Evolutionary conservation across 2,113 vertebrate genomes (phyloP), one percentile per base, ranked within the genome.

Genomic region (Pseudorasbora parva): DNA sequence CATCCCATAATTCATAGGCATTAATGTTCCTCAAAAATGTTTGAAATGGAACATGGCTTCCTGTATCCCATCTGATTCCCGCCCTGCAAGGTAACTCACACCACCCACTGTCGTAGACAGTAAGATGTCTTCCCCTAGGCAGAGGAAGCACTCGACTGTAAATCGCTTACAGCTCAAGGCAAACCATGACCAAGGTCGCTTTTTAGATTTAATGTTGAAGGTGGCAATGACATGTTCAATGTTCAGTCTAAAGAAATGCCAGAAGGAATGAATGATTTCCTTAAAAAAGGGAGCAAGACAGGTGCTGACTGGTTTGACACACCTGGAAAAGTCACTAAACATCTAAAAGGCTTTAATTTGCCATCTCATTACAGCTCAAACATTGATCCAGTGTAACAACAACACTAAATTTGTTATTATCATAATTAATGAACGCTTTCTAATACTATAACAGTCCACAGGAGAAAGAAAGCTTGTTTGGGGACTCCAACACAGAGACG

Each of bases 1-100:
- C 41, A 73, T 68, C 27, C 43, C 45, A 71, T 23, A 78, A 78
- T 64, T 82, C 54, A 72, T 12, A 78, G 62, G 51, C 56, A 60
- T 30, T 64, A 37, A 78, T 4, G 12, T 41, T 78, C 43, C 54
- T 56, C 41, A 27, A 74, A 74, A 51, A 74, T 51, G 72, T 30
- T 27, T 74, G 14, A 49, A 74, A 51, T 30, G 47, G 47, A 51
- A 14, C 47, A 19, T 5, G 47, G 47, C 45, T 74, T 74, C 72
- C 72, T 69, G 30, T n/a, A 21, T 21, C 37, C 30, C 17, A 41
- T 21, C 64, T 74, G 71, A 74, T 51, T 49, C 72, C 15, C 47
- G 8, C 45, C 45, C 71, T 27, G 12, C 7, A 66, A 74, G n/a
- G 41, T 54, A 59, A 51, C 72, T 41, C 37, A 45, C 15, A 59